phyloP scores from a whole-genome alignment of 2,888 invertebrate genomes.

The Thymelicus acteon region DNA sequence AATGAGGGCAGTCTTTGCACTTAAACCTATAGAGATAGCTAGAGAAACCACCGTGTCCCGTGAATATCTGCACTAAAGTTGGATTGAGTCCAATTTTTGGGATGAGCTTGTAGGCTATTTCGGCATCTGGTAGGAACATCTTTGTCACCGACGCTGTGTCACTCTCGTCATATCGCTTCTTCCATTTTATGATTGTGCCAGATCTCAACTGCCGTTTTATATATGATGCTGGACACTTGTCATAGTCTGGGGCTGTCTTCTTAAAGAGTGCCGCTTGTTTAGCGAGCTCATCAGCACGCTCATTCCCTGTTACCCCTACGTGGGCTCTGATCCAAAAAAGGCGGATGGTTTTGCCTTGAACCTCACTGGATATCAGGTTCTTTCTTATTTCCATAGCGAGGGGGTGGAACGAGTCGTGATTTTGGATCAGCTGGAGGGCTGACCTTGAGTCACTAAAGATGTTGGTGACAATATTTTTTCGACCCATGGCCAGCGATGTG shows the following conservation, averaged over 20 bases:
- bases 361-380: background rate
- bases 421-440: background rate
- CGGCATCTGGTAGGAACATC: background rate
- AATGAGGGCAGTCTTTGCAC: background rate
- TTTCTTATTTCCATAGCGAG: background rate
- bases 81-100: background rate
- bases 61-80: background rate
- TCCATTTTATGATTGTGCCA: background rate
- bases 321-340: constrained; percentile 13
- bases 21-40: background rate
- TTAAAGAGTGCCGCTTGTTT: constrained; percentile 1
- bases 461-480: too few species aligned
- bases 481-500: background rate
- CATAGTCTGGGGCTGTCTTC: background rate
- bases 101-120: background rate
- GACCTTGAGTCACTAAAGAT: constrained; percentile 18
- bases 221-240: background rate
- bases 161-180: background rate
- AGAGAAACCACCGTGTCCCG: background rate
- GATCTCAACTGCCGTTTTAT: background rate
- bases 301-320: background rate
- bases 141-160: background rate
- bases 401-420: background rate
- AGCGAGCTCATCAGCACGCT: constrained; percentile 4
- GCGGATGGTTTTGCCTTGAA: background rate